Evolutionary conservation across 2,888 invertebrate species (phyloP), one percentile per base, ranked within the genome.

Genomic region (Cerceris rybyensis): DNA sequence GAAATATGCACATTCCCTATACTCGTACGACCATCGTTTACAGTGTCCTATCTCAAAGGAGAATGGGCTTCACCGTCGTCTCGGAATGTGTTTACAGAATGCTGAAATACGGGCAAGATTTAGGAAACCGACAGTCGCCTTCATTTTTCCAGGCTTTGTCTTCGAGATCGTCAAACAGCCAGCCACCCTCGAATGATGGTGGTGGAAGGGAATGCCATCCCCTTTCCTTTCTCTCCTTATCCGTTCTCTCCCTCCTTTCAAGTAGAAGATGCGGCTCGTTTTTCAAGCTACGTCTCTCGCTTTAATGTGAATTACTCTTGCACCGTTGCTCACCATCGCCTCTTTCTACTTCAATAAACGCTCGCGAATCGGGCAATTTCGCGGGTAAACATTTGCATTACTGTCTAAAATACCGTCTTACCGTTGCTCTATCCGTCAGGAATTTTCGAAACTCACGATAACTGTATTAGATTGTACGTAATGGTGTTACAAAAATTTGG

Each of bases 141-240:
- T 86, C 85, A 86, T 86, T 86, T 85, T 86, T 84, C 81, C 74
- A 55, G 46, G 82, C 78, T 82, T 86, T 81, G 81, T 83, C 82
- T 80, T 77, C 63, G 41, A 17, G 42, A 39, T 49, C 65, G 70
- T 81, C 74, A 75, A 50, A 58, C 68, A 70, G 42, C 58, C 11
- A 16, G 11, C 46, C 57, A 17, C 28, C 11, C 39, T 28, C 52
- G 14, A 52, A 14, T 7, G 14, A 52, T 7, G 7, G 52, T 13
- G n/a, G n/a, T n/a, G 14, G n/a, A 52, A 46, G 11, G 46, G 46
- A 46, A 46, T 46, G 9, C 42, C 28, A 14, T 0, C 39, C 14
- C 6, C 13, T 43, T 17, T 6, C 39, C 7, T 66, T 49, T 13
- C 46, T 50, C 16, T 7, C 11, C 7, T 52, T n/a, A 5, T 28